A percentile compares a stretch with the other conserved stretches of the same genome.
These are phyloP conservation scores for Corythaixoides concolor DNA, from an alignment of 2,113 vertebrate genomes.

Conservation along the genomic window DNA sequence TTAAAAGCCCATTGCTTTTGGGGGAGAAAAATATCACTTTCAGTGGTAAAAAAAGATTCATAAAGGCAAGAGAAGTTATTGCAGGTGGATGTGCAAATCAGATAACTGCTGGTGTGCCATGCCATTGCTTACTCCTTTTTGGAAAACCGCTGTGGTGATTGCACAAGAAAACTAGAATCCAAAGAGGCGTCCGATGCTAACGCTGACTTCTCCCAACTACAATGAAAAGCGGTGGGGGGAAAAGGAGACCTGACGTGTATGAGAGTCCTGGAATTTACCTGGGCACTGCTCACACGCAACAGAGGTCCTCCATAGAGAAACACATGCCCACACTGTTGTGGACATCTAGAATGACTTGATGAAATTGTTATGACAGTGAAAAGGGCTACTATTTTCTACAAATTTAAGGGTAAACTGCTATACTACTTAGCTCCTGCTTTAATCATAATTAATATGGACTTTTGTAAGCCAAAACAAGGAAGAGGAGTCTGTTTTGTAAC, in stretches of 20 bases:
- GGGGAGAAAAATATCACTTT: background rate
- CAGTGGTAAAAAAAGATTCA: background rate
- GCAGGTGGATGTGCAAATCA: background rate
- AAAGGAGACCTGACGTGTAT: background rate
- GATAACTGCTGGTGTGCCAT: background rate
- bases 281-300: background rate
- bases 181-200: too few relatives aligned
- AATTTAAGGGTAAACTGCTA: background rate
- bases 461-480: background rate
- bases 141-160: background rate
- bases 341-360: background rate
- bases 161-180: background rate
- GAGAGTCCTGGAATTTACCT: background rate
- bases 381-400: background rate
- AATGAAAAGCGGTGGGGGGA: background rate
- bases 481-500: background rate
- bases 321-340: rapidly evolving
- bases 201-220: rapidly evolving
- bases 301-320: background rate
- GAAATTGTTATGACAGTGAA: background rate
- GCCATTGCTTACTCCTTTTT: background rate
- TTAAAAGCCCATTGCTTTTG: background rate
- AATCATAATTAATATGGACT: background rate
- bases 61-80: background rate
- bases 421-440: background rate